These are phyloP conservation scores for Drosophila infuscata DNA, from an alignment of 2,888 invertebrate genomes.

Conservation along the genomic window DNA sequence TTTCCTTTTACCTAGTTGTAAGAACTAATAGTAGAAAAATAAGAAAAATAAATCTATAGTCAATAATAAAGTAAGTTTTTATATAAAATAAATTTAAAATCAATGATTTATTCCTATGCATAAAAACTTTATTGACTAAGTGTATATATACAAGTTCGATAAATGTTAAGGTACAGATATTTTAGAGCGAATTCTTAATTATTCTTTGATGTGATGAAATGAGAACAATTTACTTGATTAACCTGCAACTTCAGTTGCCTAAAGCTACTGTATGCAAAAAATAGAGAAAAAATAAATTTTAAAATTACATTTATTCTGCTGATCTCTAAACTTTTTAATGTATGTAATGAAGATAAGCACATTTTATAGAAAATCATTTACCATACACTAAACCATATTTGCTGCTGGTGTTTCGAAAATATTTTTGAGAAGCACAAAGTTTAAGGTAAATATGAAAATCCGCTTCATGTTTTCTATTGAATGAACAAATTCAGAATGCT, in stretches of 20 bases:
- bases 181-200: neutral
- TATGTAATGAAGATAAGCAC: neutral
- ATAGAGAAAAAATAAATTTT: neutral
- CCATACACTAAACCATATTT: neutral
- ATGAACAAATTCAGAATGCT: no score
- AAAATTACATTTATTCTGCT: neutral
- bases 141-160: neutral
- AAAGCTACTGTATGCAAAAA: neutral
- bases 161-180: neutral
- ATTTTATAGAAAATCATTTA: neutral
- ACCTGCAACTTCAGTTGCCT: neutral
- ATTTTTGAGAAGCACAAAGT: neutral
- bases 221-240: neutral
- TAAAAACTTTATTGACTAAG: neutral
- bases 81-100: neutral
- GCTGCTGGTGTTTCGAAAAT: slow-evolving; percentile 24
- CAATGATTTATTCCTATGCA: neutral
- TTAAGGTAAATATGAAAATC: neutral
- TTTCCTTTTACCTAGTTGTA: neutral
- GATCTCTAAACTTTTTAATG: neutral
- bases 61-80: neutral
- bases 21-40: neutral
- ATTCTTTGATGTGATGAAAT: neutral
- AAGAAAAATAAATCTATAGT: neutral
- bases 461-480: no score